Conservation (phyloP, 1,140 invertebrate species). For the Neodiprion virginianus region DNA sequence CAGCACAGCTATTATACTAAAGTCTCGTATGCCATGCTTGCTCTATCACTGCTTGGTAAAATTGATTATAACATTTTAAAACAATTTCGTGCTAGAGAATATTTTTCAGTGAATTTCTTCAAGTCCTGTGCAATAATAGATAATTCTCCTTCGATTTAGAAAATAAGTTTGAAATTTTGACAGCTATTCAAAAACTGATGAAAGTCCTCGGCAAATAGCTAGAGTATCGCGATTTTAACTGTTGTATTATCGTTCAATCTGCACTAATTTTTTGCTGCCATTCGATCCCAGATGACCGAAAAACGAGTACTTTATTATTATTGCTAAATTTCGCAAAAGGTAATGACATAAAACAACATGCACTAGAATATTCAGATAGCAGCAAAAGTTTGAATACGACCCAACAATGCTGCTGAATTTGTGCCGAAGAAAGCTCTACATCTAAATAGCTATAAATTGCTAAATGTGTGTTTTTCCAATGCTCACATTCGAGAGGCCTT, state of each 20-base stretch:
- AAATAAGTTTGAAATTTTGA: too few species aligned
- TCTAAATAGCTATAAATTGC: constrained; percentile 28
- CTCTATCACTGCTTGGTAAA: not conserved
- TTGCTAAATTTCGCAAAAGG: too few species aligned
- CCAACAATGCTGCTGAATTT: not conserved
- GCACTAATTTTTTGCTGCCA: too few species aligned
- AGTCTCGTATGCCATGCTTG: not conserved
- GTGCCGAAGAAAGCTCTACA: constrained; percentile 27
- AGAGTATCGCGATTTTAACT: too few species aligned
- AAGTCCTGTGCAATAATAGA: not conserved
- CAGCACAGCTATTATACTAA: not conserved
- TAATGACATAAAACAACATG: not conserved
- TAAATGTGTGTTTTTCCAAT: constrained; percentile 54
- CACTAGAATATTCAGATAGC: not conserved
- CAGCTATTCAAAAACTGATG: too few species aligned
- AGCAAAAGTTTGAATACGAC: not conserved
- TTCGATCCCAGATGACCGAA: too few species aligned
- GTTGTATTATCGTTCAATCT: too few species aligned
- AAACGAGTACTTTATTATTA: too few species aligned
- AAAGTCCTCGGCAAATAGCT: too few species aligned
- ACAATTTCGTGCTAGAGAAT: not conserved
- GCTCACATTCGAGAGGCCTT: constrained; percentile 59
- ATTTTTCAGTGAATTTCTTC: not conserved
- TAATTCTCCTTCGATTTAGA: not conserved
- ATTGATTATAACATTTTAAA: not conserved